Evolutionary conservation across 1,140 invertebrate genomes (phyloP), one percentile per base, ranked within the genome.

Genomic region (Matsumurasca onukii): DNA sequence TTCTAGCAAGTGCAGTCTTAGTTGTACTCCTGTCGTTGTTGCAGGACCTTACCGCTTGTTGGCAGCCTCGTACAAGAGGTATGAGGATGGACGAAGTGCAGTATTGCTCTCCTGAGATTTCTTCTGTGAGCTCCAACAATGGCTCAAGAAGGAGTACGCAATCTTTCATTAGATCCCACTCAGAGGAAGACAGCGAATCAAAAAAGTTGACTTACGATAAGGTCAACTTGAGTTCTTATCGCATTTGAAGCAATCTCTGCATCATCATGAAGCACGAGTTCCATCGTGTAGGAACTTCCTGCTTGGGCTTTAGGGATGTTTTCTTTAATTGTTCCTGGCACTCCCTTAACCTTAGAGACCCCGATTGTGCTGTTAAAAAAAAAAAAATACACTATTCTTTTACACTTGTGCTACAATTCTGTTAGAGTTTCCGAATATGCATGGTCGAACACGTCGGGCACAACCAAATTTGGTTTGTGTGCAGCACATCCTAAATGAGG

Each of bases 371-470:
- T 67, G 29, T 20, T 67, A 31, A 57, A 57, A 31, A 57, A 57
- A 25, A 67, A 67, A 57, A 57, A 67, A 2, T 5, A n/a, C 20
- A 67, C 66, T 31, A 67, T 30, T 52, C 24, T 57, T 57, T 30
- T 55, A 31, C 66, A 67, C 22, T 67, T 67, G 1, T 29, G 2
- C 25, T 22, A 1, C 30, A 57, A 67, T 13, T 1, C 9, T 2
- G 1, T 25, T 24, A 57, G 31, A 30, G 30, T 22, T 31, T 51
- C 20, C 12, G 57, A 20, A 9, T 67, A 13, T 2, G 29, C 9
- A 45, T 30, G 9, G 13, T 31, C 31, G 22, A 67, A 55, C 3
- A 52, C 66, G 57, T 57, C 66, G n/a, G 13, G 12, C 1, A 57
- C 51, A 29, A 31, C 66, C 17, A 67, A 27, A 29, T 67, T 67